These are phyloP conservation scores for Alligator sinensis DNA, from an alignment of 2,113 vertebrate genomes.

Conservation along the genomic window DNA sequence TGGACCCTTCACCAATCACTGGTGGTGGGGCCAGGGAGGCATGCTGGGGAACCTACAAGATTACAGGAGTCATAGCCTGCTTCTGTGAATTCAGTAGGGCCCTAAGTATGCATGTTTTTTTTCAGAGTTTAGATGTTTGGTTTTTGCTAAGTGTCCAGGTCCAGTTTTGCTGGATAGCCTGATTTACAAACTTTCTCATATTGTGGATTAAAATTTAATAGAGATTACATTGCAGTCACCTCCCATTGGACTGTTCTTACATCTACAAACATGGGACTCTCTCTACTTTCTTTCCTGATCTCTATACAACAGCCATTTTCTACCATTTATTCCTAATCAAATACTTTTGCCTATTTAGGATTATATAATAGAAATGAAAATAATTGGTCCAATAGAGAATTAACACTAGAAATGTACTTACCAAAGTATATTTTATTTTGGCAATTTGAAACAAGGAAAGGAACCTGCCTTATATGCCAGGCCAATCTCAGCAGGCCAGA, in stretches of 20 bases:
- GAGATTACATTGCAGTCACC: background rate
- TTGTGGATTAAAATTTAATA: background rate
- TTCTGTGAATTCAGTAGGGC: no score
- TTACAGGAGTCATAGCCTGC: no score
- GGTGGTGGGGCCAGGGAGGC: no score
- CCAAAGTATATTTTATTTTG: background rate
- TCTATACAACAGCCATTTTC: no score
- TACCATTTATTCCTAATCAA: no score
- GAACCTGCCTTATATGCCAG: background rate
- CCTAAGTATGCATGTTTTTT: no score
- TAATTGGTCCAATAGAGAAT: background rate
- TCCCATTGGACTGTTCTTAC: background rate
- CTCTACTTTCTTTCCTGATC: no score
- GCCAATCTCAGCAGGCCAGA: background rate
- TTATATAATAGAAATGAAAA: background rate
- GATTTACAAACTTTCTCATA: background rate
- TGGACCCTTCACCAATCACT: no score
- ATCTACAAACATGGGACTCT: background rate
- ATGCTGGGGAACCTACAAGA: no score
- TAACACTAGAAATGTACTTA: accelerated
- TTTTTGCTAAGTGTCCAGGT: background rate
- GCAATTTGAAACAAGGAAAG: background rate
- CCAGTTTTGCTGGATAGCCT: background rate
- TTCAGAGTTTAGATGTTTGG: no score
- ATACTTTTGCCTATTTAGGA: background rate